Base-by-base conservation (phyloP, 2,797 vertebrate species). In the Geotrypetes seraphini region DNA sequence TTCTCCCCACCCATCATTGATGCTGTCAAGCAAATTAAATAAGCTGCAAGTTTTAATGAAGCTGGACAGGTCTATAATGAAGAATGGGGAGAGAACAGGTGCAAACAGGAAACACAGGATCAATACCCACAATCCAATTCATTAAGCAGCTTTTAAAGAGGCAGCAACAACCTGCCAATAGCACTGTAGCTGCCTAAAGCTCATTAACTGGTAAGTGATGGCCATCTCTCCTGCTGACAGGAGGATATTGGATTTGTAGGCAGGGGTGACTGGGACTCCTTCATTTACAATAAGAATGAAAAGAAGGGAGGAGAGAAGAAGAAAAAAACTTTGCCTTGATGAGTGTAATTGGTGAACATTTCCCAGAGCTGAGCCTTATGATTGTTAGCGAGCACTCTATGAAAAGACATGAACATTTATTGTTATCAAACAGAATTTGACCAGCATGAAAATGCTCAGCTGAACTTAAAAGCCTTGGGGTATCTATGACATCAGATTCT, bases 131-230 rank as follows among this genome's bases (percentile, higher is more conserved):
- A 33, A 42, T 37, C 33, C 46, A 37, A 42, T 49, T 49, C 46
- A 42, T 42, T 42, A 37, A 46, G 33, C 36, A 13, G 13, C 46
- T 49, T 49, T 42, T 49, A 42, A 49, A 37, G 30, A 37, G 39
- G 49, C 29, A 42, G 38, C 32, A 35, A 31, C 25, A 13, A 29
- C 30, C 33, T 37, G 46, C 32, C 39, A 19, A 42, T 37, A 42
- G 14, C 25, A 15, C 33, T 28, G 29, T 36, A 32, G 21, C 36
- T 28, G 28, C 42, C 39, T 34, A 9, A 42, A 42, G 39, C 39
- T 37, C 39, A 33, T 49, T 42, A 42, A 25, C 30, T 33, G 29
- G 32, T 31, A 36, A 28, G 33, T 6, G 33, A 42, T 32, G 29
- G 22, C 25, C 33, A 10, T 41, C 31, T 28, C 33, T 20, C 29